phyloP scores from a whole-genome alignment of 92 coral and sea anemone genomes.

The Actinernus sp. region DNA sequence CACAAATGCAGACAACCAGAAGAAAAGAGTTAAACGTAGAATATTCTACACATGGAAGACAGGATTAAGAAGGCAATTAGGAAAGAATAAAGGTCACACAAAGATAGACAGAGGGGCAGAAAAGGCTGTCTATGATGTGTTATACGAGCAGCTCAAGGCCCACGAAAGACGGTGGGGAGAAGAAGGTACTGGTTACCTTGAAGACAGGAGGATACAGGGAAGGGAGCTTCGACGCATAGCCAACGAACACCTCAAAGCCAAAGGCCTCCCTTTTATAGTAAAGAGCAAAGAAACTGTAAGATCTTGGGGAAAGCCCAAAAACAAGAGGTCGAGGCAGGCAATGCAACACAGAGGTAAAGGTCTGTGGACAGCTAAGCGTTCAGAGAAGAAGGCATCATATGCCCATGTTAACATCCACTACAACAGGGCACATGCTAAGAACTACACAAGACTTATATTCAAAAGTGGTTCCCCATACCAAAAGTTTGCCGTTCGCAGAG shows the following conservation, averaged over 20 bases:
- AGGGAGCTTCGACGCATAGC: slow-evolving; percentile 33
- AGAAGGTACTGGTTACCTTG: slow-evolving; percentile 41
- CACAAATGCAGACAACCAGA: neutral
- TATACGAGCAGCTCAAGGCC: slow-evolving; percentile 52
- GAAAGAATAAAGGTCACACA: slow-evolving; percentile 14
- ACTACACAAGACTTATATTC: slow-evolving; percentile 25
- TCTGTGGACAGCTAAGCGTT: slow-evolving; percentile 4
- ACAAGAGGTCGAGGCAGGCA: slow-evolving; percentile 25
- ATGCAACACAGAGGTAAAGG: slow-evolving; percentile 13
- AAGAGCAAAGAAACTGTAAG: slow-evolving; percentile 34
- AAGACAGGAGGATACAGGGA: slow-evolving; percentile 38
- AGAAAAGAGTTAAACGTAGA: slow-evolving; percentile 21
- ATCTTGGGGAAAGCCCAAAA: slow-evolving; percentile 34
- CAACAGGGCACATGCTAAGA: slow-evolving; percentile 35
- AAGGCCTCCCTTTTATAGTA: slow-evolving; percentile 24
- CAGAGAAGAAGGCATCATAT: slow-evolving; percentile 17
- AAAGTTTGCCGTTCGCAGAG: slow-evolving; percentile 24
- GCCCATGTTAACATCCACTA: slow-evolving; percentile 3
- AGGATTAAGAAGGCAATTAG: slow-evolving; percentile 31
- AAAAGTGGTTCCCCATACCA: slow-evolving; percentile 28
- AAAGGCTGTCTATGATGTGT: slow-evolving; percentile 42
- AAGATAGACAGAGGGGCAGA: slow-evolving; percentile 67
- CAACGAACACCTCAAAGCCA: slow-evolving; percentile 15
- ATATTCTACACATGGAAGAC: slow-evolving; percentile 15
- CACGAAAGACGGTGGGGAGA: slow-evolving; percentile 48